Conservation (phyloP, 2,113 vertebrate species). For the Peromyscus maniculatus region DNA sequence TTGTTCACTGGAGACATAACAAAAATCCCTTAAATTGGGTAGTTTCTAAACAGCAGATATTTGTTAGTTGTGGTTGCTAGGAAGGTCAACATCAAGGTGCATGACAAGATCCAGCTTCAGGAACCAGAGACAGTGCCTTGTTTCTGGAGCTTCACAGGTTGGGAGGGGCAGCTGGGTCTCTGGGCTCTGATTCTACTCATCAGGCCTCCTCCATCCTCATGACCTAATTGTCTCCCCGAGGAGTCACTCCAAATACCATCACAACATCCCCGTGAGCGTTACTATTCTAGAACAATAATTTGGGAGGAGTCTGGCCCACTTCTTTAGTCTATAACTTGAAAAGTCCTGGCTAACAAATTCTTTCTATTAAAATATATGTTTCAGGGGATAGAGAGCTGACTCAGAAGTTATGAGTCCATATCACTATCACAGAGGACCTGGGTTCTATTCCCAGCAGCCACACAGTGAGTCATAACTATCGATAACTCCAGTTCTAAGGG, state of each 20-base stretch:
- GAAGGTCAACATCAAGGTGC: not conserved
- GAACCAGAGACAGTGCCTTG: not conserved
- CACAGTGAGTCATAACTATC: not conserved
- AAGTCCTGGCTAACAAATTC: not conserved
- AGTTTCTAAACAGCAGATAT: not conserved
- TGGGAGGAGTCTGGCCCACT: not conserved
- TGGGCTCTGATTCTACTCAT: not conserved
- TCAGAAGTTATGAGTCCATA: not conserved
- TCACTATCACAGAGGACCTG: not conserved
- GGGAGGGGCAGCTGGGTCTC: not conserved
- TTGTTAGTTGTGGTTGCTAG: not conserved
- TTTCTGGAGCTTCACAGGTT: not conserved
- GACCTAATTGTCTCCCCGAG: not conserved
- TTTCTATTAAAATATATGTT: not conserved
- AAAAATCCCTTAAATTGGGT: not conserved
- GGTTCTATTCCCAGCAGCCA: not conserved
- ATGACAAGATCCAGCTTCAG: not conserved
- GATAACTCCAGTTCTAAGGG: not conserved
- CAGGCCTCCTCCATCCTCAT: not conserved
- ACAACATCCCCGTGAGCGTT: not conserved
- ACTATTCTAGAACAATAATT: not conserved
- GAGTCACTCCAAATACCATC: no score
- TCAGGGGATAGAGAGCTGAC: not conserved
- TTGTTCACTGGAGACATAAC: not conserved
- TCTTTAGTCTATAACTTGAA: conserved; percentile 30